These are phyloP conservation scores for Phocoena phocoena DNA, from an alignment of 2,113 vertebrate species.

Conservation along the genomic window DNA sequence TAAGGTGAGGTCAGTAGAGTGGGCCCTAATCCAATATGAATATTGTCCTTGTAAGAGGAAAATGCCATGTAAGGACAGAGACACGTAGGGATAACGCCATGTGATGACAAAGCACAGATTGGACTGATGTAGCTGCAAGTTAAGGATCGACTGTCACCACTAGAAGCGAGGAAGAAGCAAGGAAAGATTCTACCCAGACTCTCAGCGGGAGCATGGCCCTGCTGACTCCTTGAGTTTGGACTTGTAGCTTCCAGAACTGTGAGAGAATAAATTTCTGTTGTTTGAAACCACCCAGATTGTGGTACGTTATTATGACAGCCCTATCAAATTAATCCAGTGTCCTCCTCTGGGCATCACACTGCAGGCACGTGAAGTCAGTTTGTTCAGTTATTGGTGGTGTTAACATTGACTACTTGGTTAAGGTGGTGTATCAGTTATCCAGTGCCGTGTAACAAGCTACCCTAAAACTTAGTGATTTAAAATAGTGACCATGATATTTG, in stretches of 20 bases:
- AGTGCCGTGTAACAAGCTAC: background rate
- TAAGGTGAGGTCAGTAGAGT: background rate
- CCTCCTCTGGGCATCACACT: background rate
- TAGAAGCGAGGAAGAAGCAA: background rate
- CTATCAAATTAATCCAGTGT: background rate
- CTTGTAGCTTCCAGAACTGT: background rate
- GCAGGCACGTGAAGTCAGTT: background rate
- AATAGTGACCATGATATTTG: background rate
- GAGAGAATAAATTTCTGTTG: background rate
- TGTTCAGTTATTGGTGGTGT: background rate
- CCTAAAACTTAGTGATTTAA: background rate
- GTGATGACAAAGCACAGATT: background rate
- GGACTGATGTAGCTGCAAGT: background rate
- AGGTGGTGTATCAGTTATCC: background rate
- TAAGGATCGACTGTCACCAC: background rate
- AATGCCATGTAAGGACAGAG: background rate
- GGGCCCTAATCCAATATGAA: background rate
- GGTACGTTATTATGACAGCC: background rate
- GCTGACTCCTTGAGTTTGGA: background rate
- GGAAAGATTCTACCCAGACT: background rate
- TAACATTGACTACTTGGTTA: too few relatives aligned
- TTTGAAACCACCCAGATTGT: background rate
- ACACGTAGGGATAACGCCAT: background rate
- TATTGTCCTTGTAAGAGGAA: background rate
- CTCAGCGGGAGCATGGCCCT: background rate